phyloP scores from a whole-genome alignment of 1,140 invertebrate genomes.

The Macrotrachela quadricornifera region DNA sequence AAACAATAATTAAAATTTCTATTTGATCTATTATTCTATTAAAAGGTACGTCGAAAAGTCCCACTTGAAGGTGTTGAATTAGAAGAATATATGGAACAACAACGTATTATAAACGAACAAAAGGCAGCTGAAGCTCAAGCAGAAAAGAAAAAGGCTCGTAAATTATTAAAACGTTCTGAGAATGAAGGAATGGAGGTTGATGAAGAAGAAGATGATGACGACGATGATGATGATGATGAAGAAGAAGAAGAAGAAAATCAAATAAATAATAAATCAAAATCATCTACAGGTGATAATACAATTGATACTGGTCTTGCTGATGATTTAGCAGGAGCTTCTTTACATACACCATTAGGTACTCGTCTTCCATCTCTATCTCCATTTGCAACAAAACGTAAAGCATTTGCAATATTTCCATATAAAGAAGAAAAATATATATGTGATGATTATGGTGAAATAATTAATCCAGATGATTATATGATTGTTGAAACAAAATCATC shows the following conservation, averaged over 20 bases:
- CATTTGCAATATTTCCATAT: conserved; percentile 87
- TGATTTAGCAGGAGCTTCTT: no score
- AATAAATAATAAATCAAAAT: no score
- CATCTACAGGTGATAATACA: no score
- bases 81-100: conserved; percentile 50
- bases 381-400: conserved; percentile 45
- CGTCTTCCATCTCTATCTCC: no score
- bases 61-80: conserved; percentile 70
- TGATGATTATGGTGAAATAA: conserved; percentile 85
- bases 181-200: background rate
- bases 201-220: background rate
- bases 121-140: conserved; percentile 25
- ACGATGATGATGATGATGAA: background rate
- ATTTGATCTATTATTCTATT: background rate
- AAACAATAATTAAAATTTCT: no score
- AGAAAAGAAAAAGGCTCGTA: conserved; percentile 16
- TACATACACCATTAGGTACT: no score
- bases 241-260: no score
- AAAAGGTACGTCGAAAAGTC: conserved; percentile 31
- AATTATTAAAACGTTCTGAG: conserved; percentile 7
- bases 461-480: conserved; percentile 30
- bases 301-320: no score
- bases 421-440: conserved; percentile 72
- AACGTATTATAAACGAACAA: conserved; percentile 29
- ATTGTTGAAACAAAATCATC: background rate